Conservation (phyloP, 2,797 vertebrate species). For the Enteromius anoplus region DNA sequence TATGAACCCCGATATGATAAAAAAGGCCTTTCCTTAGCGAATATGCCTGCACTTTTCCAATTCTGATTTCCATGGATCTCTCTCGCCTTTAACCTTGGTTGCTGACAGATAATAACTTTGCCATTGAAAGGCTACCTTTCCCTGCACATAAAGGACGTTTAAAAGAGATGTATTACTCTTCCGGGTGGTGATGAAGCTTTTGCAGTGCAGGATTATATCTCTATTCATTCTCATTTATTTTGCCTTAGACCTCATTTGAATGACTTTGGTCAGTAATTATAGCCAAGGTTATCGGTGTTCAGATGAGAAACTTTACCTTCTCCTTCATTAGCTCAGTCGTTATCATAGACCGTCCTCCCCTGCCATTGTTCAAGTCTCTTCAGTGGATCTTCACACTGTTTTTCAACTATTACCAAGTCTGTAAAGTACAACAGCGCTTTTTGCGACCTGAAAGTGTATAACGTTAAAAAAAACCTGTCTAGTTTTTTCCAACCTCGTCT, state of each 20-base stretch:
- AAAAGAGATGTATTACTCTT: slow-evolving; percentile 76
- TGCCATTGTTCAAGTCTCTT: slow-evolving; percentile 19
- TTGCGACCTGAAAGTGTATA: not conserved
- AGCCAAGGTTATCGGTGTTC: slow-evolving; percentile 72
- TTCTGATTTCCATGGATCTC: slow-evolving; percentile 73
- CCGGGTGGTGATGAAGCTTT: slow-evolving; percentile 71
- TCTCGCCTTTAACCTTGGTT: slow-evolving; percentile 76
- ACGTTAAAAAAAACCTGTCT: not conserved
- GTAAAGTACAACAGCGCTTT: not conserved
- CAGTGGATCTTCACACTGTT: not conserved
- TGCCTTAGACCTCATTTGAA: slow-evolving; percentile 74
- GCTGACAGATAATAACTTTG: slow-evolving; percentile 78
- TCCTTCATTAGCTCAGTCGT: slow-evolving; percentile 3
- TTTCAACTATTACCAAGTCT: not conserved
- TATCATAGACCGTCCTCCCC: not conserved
- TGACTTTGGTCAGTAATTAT: slow-evolving; percentile 76
- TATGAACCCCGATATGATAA: slow-evolving; percentile 77
- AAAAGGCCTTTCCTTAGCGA: slow-evolving; percentile 67
- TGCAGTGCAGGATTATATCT: slow-evolving; percentile 75
- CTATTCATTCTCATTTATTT: slow-evolving; percentile 80
- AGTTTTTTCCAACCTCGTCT: not conserved
- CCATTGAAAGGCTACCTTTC: slow-evolving; percentile 73
- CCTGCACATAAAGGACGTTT: slow-evolving; percentile 73
- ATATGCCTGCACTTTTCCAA: slow-evolving; percentile 74
- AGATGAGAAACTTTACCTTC: slow-evolving; percentile 54